Conservation (phyloP, 1,140 invertebrate genomes). For the Drosophila murphyi region DNA sequence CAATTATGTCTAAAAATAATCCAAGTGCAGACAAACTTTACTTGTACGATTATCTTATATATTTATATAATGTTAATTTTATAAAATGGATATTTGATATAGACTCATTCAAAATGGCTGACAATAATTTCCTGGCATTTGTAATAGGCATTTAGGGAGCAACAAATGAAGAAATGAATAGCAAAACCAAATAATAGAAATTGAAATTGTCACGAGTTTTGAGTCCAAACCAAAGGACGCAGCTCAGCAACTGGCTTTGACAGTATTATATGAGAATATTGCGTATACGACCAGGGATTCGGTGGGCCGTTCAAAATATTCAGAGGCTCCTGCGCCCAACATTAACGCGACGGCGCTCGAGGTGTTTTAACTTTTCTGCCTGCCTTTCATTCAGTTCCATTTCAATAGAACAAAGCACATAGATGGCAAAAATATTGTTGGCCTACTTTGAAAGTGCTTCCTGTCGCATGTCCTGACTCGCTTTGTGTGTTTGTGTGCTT, state of each 20-base stretch:
- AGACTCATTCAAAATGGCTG: too few relatives aligned
- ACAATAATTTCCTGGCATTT: slow-evolving; percentile 31
- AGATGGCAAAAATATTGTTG: slow-evolving; percentile 74
- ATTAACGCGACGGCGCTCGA: slow-evolving; percentile 48
- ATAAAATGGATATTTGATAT: slow-evolving; percentile 45
- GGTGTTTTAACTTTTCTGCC: slow-evolving; percentile 80
- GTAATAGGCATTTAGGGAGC: slow-evolving; percentile 51
- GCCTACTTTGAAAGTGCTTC: slow-evolving; percentile 80
- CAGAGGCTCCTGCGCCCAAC: slow-evolving; percentile 23
- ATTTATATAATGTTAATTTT: slow-evolving; percentile 30
- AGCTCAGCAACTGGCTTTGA: slow-evolving; percentile 47
- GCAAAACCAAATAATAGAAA: slow-evolving; percentile 40
- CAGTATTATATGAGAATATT: slow-evolving; percentile 59
- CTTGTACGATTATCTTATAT: neutral
- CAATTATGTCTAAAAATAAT: too few relatives aligned
- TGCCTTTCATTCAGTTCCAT: slow-evolving; percentile 79
- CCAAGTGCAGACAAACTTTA: too few relatives aligned
- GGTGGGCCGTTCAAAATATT: slow-evolving; percentile 13
- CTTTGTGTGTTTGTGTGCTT: slow-evolving; percentile 33
- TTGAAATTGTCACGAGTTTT: slow-evolving; percentile 65
- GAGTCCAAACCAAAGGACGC: slow-evolving; percentile 47
- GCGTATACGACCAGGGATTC: slow-evolving; percentile 62
- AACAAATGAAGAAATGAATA: slow-evolving; percentile 58
- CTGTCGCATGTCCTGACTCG: slow-evolving; percentile 57
- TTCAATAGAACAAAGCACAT: slow-evolving; percentile 76